A percentile compares a stretch with the other conserved stretches of the same genome.
Conservation (phyloP, 2,888 invertebrate species). For the Lymantria dispar region DNA sequence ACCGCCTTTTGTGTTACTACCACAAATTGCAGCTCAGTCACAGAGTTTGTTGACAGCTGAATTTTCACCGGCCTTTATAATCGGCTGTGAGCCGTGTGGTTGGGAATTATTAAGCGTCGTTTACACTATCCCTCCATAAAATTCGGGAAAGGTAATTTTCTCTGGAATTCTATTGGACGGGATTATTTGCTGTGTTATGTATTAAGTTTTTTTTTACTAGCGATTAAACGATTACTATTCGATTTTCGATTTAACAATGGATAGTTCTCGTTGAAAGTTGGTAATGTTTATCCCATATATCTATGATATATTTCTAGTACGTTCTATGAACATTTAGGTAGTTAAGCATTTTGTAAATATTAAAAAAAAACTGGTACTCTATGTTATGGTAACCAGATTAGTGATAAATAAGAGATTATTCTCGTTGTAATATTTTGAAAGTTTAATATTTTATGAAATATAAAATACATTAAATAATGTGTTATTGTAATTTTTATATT, state of each 20-base stretch:
- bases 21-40: conserved; percentile 63
- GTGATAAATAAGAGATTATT: conserved; percentile 50
- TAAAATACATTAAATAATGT: conserved; percentile 22
- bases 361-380: conserved; percentile 27
- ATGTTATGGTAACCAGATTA: conserved; percentile 29
- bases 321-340: conserved; percentile 94
- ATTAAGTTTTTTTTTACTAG: conserved; percentile 72
- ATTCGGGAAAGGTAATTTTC: conserved; percentile 83
- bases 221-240: conserved; percentile 54
- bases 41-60: conserved; percentile 48
- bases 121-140: conserved; percentile 65
- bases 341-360: conserved; percentile 66
- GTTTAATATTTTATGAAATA: conserved; percentile 31
- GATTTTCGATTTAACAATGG: conserved; percentile 33
- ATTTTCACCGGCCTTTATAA: conserved; percentile 41
- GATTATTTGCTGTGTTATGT: conserved; percentile 57
- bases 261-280: conserved; percentile 73
- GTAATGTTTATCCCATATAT: conserved; percentile 97
- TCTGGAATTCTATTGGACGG: conserved; percentile 73
- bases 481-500: conserved; percentile 32
- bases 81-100: conserved; percentile 40
- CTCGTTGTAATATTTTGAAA: conserved; percentile 32
- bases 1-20: conserved; percentile 53
- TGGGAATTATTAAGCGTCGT: conserved; percentile 53
- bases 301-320: conserved; percentile 98